Evolutionary conservation across 2,113 vertebrate genomes (phyloP).

Genomic region (Picathartes gymnocephalus): DNA sequence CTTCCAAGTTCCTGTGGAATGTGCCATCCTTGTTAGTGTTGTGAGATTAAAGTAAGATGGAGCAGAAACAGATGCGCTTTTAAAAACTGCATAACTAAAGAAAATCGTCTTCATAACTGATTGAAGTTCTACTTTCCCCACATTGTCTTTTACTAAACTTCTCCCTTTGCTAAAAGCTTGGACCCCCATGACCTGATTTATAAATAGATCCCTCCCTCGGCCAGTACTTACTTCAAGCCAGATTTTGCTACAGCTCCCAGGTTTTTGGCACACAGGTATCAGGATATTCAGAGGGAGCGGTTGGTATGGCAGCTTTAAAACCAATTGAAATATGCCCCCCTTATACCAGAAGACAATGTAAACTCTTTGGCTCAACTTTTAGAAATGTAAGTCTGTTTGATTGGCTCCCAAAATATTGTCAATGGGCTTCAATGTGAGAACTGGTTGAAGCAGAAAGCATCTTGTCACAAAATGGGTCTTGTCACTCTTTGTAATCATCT

Average conservation of each 20-base stretch:
- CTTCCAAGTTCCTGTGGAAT: not conserved
- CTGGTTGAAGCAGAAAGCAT: not conserved
- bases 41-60: not conserved
- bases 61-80: not conserved
- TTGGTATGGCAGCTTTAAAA: not conserved
- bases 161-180: not conserved
- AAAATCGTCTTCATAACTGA: not conserved
- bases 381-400: not conserved
- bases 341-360: not conserved
- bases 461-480: not conserved
- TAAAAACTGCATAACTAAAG: not conserved
- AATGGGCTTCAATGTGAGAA: not conserved
- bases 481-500: not conserved
- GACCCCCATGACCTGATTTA: not conserved
- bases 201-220: not conserved
- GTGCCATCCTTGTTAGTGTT: not conserved
- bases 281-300: not conserved
- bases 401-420: not conserved
- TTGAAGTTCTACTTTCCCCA: not conserved
- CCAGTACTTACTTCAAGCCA: not conserved
- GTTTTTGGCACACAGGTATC: not conserved
- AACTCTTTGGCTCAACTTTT: not conserved
- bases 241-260: not conserved
- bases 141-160: not conserved
- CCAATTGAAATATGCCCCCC: not conserved